Evolutionary conservation across 64 coral and sea anemone genomes (phyloP).

Genomic region (Astreopora myriophthalma): DNA sequence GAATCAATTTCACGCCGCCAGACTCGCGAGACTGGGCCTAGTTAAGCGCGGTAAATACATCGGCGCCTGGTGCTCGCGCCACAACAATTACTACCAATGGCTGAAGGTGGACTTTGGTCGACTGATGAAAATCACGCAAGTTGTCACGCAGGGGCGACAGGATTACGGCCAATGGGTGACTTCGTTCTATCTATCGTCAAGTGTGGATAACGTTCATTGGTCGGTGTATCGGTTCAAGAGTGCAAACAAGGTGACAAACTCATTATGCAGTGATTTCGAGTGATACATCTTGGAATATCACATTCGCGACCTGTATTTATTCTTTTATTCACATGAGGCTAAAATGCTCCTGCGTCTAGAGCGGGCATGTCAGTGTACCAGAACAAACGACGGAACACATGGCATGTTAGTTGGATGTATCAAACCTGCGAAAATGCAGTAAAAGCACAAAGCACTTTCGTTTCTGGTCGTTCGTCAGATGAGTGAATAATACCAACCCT

Average conservation of each 20-base stretch:
- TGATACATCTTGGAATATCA: not conserved
- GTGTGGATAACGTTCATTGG: slow-evolving; percentile 66
- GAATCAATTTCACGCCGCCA: slow-evolving; percentile 64
- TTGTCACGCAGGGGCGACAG: slow-evolving; percentile 59
- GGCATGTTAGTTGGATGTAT: no score
- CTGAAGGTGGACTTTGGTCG: slow-evolving; percentile 64
- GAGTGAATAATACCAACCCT: no score
- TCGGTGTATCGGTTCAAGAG: slow-evolving; percentile 34
- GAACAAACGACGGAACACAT: no score
- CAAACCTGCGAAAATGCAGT: no score
- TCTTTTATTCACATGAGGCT: no score
- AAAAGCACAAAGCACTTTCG: no score
- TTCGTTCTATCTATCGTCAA: slow-evolving; percentile 40
- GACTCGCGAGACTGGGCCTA: slow-evolving; percentile 63
- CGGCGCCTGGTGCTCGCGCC: slow-evolving; percentile 67
- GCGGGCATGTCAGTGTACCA: no score
- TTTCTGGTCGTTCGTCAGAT: no score
- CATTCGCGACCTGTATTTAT: no score
- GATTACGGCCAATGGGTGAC: slow-evolving; percentile 52
- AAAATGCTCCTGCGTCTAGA: no score
- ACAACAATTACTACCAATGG: slow-evolving; percentile 85
- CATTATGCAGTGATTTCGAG: not conserved
- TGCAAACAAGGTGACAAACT: slow-evolving; percentile 42
- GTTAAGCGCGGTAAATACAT: slow-evolving; percentile 18
- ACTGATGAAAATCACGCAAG: slow-evolving; percentile 26